Conservation (phyloP, 2,113 vertebrate genomes). For the Caretta caretta region DNA sequence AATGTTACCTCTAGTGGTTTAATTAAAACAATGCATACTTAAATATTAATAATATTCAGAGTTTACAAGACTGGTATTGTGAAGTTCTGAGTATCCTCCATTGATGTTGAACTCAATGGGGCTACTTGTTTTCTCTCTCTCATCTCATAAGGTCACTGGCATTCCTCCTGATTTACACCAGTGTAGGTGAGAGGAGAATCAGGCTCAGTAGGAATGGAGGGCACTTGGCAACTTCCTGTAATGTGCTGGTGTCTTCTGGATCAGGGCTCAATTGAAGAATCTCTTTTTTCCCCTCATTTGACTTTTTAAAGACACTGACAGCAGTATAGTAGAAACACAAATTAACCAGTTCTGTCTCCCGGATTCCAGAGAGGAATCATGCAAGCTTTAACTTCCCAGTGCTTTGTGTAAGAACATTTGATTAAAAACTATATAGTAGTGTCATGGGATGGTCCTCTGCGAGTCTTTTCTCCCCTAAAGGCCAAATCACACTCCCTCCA, state of each 20-base stretch:
- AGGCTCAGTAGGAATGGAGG: background rate
- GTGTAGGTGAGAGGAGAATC: background rate
- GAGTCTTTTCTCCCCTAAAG: background rate
- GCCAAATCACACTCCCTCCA: background rate
- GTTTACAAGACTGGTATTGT: background rate
- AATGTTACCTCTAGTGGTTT: background rate
- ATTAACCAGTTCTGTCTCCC: background rate
- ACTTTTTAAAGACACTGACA: background rate
- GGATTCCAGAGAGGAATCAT: accelerated
- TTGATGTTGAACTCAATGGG: background rate
- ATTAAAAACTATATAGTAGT: background rate
- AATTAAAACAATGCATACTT: background rate
- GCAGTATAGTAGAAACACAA: background rate
- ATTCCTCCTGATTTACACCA: background rate
- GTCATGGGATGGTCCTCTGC: background rate
- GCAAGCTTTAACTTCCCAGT: background rate
- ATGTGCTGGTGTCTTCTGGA: no score
- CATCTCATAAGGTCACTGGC: background rate
- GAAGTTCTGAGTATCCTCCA: background rate
- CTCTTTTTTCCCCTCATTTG: background rate
- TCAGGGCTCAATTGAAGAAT: background rate
- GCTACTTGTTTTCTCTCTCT: background rate
- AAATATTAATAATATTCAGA: background rate
- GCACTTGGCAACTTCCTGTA: background rate
- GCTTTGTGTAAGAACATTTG: background rate